Conservation (phyloP, 1,140 invertebrate genomes). For the Belonocnema kinseyi region DNA sequence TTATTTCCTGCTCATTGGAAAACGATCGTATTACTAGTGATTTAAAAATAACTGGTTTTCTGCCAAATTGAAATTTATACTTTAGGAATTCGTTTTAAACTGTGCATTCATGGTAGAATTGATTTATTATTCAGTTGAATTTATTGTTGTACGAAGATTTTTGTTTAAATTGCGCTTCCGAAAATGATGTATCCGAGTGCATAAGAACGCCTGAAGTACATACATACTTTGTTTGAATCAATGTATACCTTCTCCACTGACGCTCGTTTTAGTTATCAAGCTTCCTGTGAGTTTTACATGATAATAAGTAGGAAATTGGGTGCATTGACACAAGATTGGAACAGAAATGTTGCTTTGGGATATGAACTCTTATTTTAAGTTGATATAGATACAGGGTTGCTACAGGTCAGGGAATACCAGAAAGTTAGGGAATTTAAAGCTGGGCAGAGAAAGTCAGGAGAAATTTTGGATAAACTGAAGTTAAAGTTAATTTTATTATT, state of each 20-base stretch:
- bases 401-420: too few relatives aligned
- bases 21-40: background rate
- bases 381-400: background rate
- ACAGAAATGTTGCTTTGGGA: background rate
- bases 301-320: slow-evolving; percentile 58
- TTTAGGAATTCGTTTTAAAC: background rate
- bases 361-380: slow-evolving; percentile 28
- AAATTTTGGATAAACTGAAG: too few relatives aligned
- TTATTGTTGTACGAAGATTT: too few relatives aligned
- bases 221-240: slow-evolving; percentile 29
- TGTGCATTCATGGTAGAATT: background rate
- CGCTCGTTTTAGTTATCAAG: slow-evolving; percentile 52
- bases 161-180: too few relatives aligned
- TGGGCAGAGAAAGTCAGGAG: too few relatives aligned
- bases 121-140: too few relatives aligned
- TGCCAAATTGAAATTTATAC: background rate
- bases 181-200: background rate
- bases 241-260: slow-evolving; percentile 40
- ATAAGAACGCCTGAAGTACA: background rate
- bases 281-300: slow-evolving; percentile 61
- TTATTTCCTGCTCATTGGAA: slow-evolving; percentile 21
- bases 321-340: slow-evolving; percentile 46
- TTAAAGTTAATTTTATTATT: too few relatives aligned
- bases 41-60: background rate
- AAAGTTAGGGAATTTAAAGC: too few relatives aligned